Percentiles rank a stretch among this genome's conserved stretches.
phyloP scores from a whole-genome alignment of 2,797 vertebrate genomes.

The Mionectes olivaceus region DNA sequence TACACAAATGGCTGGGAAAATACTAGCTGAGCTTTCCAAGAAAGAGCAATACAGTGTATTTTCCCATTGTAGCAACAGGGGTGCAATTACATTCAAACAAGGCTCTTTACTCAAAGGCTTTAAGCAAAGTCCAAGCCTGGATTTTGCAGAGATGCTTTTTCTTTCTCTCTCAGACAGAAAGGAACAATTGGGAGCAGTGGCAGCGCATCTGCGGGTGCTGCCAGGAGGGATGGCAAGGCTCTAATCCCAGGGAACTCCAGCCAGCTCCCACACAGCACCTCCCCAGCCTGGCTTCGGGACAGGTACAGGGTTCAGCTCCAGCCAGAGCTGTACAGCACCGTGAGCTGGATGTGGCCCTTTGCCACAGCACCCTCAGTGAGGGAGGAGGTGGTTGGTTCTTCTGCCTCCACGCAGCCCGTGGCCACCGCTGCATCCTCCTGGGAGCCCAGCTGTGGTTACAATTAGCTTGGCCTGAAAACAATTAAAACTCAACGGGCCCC shows the following conservation, averaged over 20 bases:
- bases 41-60: constrained; percentile 54
- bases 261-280: not conserved
- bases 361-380: not conserved
- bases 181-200: not conserved
- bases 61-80: constrained; percentile 67
- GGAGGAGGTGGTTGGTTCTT: not conserved
- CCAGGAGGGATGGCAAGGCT: not conserved
- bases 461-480: not conserved
- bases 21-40: constrained; percentile 65
- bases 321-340: not conserved
- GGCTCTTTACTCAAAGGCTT: constrained; percentile 61
- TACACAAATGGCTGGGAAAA: constrained; percentile 68
- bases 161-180: constrained; percentile 43
- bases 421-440: not conserved
- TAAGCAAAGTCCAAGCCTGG: constrained; percentile 62
- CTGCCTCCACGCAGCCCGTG: fast-evolving
- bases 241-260: not conserved
- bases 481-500: not conserved
- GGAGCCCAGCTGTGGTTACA: not conserved
- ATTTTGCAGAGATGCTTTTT: constrained; percentile 45
- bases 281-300: not conserved
- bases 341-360: not conserved
- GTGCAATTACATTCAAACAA: constrained; percentile 69
- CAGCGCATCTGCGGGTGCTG: not conserved
- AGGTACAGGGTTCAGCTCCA: not conserved